phyloP scores from a whole-genome alignment of 2,797 vertebrate genomes.

The Calcarius lapponicus region DNA sequence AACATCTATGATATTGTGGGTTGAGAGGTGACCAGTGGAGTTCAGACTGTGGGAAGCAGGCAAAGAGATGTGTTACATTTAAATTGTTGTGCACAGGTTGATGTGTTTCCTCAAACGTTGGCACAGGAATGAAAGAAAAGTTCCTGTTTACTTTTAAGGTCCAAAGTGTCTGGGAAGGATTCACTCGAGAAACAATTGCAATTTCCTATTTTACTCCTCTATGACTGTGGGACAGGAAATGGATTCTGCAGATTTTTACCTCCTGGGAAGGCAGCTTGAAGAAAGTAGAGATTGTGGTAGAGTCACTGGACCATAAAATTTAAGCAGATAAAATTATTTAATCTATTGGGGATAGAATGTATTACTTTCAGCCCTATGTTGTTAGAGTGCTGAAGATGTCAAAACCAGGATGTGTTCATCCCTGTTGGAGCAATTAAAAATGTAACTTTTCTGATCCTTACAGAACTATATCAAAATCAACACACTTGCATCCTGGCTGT shows the following conservation, averaged over 20 bases:
- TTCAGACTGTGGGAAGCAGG: not conserved
- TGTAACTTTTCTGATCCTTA: not conserved
- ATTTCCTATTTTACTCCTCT: conserved; percentile 4
- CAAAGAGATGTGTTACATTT: not conserved
- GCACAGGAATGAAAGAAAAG: not conserved
- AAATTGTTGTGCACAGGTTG: rapidly evolving
- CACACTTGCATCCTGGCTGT: not conserved
- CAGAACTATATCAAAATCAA: not conserved
- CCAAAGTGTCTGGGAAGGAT: not conserved
- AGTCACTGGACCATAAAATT: not conserved
- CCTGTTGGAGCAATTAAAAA: not conserved
- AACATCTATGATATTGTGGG: not conserved
- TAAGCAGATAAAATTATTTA: not conserved
- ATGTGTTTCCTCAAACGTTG: not conserved
- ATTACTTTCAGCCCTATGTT: not conserved
- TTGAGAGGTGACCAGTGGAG: not conserved
- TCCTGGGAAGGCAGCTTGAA: not conserved
- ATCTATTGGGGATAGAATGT: not conserved
- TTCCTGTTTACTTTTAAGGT: conserved; percentile 12
- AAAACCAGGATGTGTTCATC: not conserved
- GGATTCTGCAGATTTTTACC: not conserved
- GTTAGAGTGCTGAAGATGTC: not conserved
- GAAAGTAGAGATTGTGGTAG: not conserved
- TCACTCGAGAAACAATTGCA: not conserved
- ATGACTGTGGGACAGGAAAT: conserved; percentile 7